Evolutionary conservation across 2,113 vertebrate genomes (phyloP), one percentile per base, ranked within the genome.

Genomic region (Anser brachyrhynchus): DNA sequence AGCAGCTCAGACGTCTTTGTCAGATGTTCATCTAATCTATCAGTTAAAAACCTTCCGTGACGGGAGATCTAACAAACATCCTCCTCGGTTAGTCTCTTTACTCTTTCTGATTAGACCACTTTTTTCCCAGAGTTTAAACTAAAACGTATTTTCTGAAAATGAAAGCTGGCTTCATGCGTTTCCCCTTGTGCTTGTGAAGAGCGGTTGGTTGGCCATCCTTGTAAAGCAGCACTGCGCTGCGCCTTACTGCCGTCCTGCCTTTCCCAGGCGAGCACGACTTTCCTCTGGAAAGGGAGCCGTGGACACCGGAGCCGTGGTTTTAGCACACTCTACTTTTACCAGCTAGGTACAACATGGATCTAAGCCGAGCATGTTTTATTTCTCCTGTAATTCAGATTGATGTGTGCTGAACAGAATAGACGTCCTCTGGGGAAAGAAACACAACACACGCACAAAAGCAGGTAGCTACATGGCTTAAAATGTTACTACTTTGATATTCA

Each of bases 151-250:
- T 41, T 43, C 51, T 0, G 1, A 33, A 13, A 3, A 17, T 39
- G 33, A 61, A 35, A 54, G 46, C 18, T 21, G 73, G 6, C 64
- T 61, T 64, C 13, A 1, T 13, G 43, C 2, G 4, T 22, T 55
- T 35, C 35, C 72, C 35, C 23, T 0, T 4, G 37, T 21, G 82
- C 74, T 23, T 11, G 9, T 17, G 13, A 13, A 43, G 65, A 18
- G 20, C 3, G 4, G n/a, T 21, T 8, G 31, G 28, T 44, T 39
- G 49, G 13, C 39, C 46, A 5, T 22, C 54, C 35, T 29, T 0
- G 1, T 3, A 2, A 33, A 37, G 9, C 51, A 35, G 0, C 44
- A 2, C 29, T 37, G 35, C 1, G 0, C 35, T 26, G 0, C 13
- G 31, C 15, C 35, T 13, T 44, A 19, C 26, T n/a, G 11, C 54